Evolutionary conservation across 2,797 vertebrate genomes (phyloP), one percentile per base, ranked within the genome.

Genomic region (Rhyacichthys aspro): DNA sequence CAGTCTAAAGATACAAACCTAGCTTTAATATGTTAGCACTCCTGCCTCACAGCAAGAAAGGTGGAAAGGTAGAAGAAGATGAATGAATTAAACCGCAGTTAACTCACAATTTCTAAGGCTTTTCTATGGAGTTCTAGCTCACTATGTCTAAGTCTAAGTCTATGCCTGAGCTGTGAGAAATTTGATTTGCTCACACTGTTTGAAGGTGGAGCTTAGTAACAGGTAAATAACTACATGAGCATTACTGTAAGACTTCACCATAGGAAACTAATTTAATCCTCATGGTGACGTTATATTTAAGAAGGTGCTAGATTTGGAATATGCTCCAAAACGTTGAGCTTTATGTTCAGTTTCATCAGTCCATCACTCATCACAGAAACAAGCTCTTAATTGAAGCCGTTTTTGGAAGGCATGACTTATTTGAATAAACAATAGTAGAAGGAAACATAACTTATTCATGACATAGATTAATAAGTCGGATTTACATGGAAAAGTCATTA

Each of bases 361-460:
- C 36, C 43, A 45, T 15, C 43, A 9, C 45, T 67, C n/a, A 45
- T 14, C 11, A 59, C 36, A 70, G 47, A 12, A 58, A 49, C 45
- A 66, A 45, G 16, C 36, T 46, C 9, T 52, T 41, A 54, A 63
- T 18, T 44, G 18, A 41, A 10, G 43, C 39, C 52, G 39, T 33
- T 67, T 33, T 56, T 44, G 56, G 38, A 54, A 42, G 10, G 47
- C 38, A 67, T 67, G 39, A 65, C 18, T 54, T 67, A 38, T 70
- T 60, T 67, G 46, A 39, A 76, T 37, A 55, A 59, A 55, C 59
- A 69, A 60, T 55, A 49, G 41, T 58, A 48, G 9, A 39, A 23
- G 46, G 41, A 58, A 19, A 18, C 11, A 34, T 66, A 10, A 7
- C 59, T 79, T 73, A 67, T 33, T 74, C 18, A 58, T 67, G 52